phyloP scores from a whole-genome alignment of 2,888 invertebrate species.

The Pimpla rufipes region DNA sequence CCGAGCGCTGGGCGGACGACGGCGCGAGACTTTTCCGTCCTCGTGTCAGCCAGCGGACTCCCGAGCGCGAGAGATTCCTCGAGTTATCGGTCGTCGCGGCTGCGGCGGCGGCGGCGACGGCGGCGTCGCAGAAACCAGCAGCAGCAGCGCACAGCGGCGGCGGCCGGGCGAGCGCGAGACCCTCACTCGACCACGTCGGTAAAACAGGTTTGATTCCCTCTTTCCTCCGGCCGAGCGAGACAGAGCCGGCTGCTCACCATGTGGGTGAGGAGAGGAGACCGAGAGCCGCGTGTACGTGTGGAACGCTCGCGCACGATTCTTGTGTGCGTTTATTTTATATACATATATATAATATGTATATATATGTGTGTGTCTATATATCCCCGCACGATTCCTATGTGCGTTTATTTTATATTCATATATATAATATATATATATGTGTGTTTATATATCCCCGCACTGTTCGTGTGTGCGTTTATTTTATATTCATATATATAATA shows the following conservation, averaged over 20 bases:
- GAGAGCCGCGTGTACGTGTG: neutral
- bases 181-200: constrained; percentile 41
- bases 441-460: too few species aligned
- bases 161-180: neutral
- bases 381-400: too few species aligned
- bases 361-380: too few species aligned
- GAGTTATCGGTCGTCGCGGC: constrained; percentile 44
- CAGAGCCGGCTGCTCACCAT: neutral
- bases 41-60: constrained; percentile 67
- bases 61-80: constrained; percentile 40
- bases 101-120: neutral
- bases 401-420: too few species aligned
- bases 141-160: constrained; percentile 33
- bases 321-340: too few species aligned
- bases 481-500: too few species aligned
- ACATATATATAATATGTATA: too few species aligned
- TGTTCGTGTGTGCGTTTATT: neutral
- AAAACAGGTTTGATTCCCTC: constrained; percentile 48
- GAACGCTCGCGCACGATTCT: neutral
- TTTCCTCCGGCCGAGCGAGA: neutral
- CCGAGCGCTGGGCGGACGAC: too few species aligned
- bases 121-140: constrained; percentile 8
- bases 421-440: too few species aligned
- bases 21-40: constrained; percentile 58
- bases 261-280: constrained; percentile 49